Evolutionary conservation across 2,797 vertebrate species (phyloP), one percentile per base, ranked within the genome.

Genomic region (Paratrypauchen microcephalus): DNA sequence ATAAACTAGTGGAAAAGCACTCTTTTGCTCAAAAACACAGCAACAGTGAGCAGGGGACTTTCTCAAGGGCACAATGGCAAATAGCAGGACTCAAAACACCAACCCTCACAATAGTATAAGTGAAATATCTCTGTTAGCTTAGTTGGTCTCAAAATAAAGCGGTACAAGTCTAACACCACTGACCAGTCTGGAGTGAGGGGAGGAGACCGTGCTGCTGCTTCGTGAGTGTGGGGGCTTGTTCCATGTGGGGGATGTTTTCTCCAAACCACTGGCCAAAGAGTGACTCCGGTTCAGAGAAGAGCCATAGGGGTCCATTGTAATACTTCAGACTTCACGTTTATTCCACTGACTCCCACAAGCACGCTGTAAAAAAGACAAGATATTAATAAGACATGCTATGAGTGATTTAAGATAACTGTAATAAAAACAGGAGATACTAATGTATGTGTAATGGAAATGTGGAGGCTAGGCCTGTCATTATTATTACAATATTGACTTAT

Each of bases 101-200:
- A 32, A 32, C 6, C 6, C 30, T 32, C 30, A 6, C 30, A 32
- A 32, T 7, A 32, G 30, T 32, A 6, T 6, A 32, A 32, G 30
- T 32, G 4, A 45, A 45, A 45, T 15, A 45, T 45, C 41, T 52
- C 48, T 8, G 19, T 18, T 6, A 52, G 48, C 18, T 24, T 56
- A 24, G 54, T 24, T 56, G 11, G 19, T 56, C 9, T 24, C 23
- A 56, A 7, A 28, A 57, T 57, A 57, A 57, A 59, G 15, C 0
- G 4, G 13, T 57, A 26, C 13, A 24, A 57, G 5, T 18, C n/a
- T 50, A 94, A 92, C 91, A 92, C 92, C 12, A 72, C 89, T 68
- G 4, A 96, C 96, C 94, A 95, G 95, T 78, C 95, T 94, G 26
- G 94, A 93, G 87, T 93, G 93, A 47, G 93, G 95, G 12, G 95